These are phyloP conservation scores for Phocoena phocoena DNA, from an alignment of 2,113 vertebrate species.

Conservation along the genomic window DNA sequence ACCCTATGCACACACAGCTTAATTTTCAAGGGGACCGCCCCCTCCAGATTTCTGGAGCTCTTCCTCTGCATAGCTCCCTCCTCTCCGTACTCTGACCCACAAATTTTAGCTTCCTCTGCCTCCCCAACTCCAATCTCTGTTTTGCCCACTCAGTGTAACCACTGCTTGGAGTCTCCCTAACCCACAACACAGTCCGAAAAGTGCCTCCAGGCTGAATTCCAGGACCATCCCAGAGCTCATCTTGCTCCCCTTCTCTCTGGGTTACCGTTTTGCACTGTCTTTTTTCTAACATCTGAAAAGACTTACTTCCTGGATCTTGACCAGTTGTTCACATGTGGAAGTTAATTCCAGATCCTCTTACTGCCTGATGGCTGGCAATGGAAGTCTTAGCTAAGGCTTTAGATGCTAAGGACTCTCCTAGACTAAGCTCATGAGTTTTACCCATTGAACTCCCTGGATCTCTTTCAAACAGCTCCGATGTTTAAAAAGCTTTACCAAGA, in stretches of 20 bases:
- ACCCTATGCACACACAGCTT: fast-evolving
- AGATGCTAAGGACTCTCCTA: too few species aligned
- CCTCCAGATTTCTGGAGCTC: not conserved
- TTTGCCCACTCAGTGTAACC: not conserved
- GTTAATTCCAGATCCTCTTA: not conserved
- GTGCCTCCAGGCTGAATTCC: too few species aligned
- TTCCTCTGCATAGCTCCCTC: not conserved
- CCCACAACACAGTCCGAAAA: not conserved
- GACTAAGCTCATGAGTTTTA: not conserved
- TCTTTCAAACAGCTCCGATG: not conserved
- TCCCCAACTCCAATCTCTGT: not conserved
- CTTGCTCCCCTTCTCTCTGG: not conserved
- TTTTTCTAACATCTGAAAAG: not conserved
- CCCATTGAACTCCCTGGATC: not conserved
- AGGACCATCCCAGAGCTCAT: not conserved
- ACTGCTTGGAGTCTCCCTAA: too few species aligned
- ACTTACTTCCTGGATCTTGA: not conserved
- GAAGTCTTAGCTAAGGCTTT: not conserved
- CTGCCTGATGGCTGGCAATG: not conserved
- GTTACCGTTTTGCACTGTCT: not conserved
- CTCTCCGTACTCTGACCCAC: not conserved
- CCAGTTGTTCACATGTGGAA: not conserved
- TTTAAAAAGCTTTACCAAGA: not conserved
- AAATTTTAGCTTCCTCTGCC: not conserved
- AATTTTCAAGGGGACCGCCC: not conserved